Conservation (phyloP, 2,797 vertebrate genomes). For the Halcyon chelicuti region DNA sequence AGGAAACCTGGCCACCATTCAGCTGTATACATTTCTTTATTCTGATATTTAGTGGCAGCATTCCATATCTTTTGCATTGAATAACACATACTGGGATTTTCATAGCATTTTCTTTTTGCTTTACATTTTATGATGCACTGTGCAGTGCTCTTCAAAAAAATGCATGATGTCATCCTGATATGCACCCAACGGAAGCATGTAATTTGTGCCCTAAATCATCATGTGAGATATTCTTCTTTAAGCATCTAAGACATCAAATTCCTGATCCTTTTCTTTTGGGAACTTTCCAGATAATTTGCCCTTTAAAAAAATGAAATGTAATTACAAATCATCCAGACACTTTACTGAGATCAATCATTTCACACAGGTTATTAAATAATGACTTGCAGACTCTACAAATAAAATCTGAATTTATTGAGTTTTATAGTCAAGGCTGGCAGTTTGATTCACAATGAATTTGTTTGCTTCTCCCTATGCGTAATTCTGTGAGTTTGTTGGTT, state of each 20-base stretch:
- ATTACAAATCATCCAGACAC: neutral
- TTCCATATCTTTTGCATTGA: neutral
- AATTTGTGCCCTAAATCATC: neutral
- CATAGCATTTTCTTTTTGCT: neutral
- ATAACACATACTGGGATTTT: neutral
- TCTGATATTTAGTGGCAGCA: neutral
- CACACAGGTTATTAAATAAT: neutral
- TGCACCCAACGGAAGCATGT: accelerated
- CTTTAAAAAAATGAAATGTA: neutral
- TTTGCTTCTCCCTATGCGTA: neutral
- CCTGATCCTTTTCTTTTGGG: neutral
- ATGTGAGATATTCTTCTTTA: neutral
- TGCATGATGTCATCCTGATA: neutral
- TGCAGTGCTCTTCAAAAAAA: neutral
- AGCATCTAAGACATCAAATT: neutral
- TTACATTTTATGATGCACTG: neutral
- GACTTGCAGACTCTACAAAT: neutral
- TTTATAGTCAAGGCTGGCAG: neutral
- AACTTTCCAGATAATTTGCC: neutral
- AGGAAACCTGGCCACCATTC: neutral
- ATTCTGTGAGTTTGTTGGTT: neutral
- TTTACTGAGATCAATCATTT: neutral
- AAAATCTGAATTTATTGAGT: neutral
- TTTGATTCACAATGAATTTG: neutral
- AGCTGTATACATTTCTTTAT: neutral